These are phyloP conservation scores for Margarornis squamiger DNA, from an alignment of 2,797 vertebrate genomes.

Conservation along the genomic window DNA sequence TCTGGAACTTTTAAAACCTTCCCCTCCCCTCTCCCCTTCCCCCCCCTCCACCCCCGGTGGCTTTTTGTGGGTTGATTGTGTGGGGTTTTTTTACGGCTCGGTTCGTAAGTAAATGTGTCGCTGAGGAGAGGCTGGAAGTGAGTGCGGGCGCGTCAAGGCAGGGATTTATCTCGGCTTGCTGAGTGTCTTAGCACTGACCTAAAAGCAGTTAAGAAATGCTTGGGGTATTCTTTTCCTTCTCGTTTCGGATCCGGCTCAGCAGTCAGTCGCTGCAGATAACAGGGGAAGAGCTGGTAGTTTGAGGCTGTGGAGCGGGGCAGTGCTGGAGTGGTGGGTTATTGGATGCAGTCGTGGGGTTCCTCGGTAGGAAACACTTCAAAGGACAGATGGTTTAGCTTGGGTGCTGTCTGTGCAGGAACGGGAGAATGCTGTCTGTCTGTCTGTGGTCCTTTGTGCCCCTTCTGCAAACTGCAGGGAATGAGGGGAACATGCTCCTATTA, in stretches of 20 bases:
- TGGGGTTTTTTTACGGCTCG: background rate
- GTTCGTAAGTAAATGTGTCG: background rate
- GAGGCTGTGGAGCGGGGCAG: background rate
- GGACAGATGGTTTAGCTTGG: background rate
- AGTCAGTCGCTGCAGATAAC: background rate
- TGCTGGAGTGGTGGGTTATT: background rate
- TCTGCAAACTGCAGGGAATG: background rate
- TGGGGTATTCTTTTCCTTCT: background rate
- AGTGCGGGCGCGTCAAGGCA: background rate
- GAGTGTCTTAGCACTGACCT: background rate
- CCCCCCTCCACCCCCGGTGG: background rate
- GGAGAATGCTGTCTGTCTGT: background rate
- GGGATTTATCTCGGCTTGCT: background rate
- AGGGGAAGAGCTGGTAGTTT: background rate
- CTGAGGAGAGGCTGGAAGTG: background rate
- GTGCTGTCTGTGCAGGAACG: background rate
- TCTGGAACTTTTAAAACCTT: background rate
- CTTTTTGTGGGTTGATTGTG: background rate
- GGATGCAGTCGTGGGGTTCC: background rate
- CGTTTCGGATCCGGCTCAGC: background rate
- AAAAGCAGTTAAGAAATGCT: background rate
- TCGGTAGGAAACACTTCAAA: background rate
- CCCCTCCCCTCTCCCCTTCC: background rate
- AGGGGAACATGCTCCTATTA: background rate
- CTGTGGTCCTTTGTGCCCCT: background rate